Evolutionary conservation across 1,140 invertebrate genomes (phyloP).

Genomic region (Magallana angulata): DNA sequence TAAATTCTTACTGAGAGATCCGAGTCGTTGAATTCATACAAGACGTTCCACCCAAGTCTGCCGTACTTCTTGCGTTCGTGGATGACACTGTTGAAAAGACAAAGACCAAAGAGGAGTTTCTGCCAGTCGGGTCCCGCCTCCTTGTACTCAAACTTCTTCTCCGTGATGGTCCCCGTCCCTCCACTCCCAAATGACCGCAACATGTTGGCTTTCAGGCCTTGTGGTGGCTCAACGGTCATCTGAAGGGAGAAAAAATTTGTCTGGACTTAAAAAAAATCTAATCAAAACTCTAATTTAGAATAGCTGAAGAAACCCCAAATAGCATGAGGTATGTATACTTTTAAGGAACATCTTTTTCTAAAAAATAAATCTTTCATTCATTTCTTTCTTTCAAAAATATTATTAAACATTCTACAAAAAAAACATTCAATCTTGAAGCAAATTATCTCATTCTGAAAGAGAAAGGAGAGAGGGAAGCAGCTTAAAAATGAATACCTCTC

Average conservation of each 20-base stretch:
- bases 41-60: conserved; percentile 91
- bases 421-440: no score
- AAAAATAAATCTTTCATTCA: no score
- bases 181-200: conserved; percentile 72
- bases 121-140: conserved; percentile 65
- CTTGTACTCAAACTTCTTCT: conserved; percentile 73
- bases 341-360: no score
- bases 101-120: conserved; percentile 78
- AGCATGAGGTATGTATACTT: no score
- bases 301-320: no score
- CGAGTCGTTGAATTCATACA: conserved; percentile 93
- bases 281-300: no score
- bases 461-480: no score
- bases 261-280: neutral
- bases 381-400: no score
- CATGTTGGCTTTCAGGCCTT: conserved; percentile 85
- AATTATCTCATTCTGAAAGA: no score
- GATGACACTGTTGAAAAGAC: conserved; percentile 89
- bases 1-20: conserved; percentile 81
- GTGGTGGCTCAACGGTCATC: conserved; percentile 97
- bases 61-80: conserved; percentile 94
- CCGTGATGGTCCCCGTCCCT: conserved; percentile 73
- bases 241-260: conserved; percentile 74
- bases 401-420: no score
- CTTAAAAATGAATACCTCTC: no score